phyloP scores from a whole-genome alignment of 2,797 vertebrate genomes.

The Tokudaia tokunoshimensis region DNA sequence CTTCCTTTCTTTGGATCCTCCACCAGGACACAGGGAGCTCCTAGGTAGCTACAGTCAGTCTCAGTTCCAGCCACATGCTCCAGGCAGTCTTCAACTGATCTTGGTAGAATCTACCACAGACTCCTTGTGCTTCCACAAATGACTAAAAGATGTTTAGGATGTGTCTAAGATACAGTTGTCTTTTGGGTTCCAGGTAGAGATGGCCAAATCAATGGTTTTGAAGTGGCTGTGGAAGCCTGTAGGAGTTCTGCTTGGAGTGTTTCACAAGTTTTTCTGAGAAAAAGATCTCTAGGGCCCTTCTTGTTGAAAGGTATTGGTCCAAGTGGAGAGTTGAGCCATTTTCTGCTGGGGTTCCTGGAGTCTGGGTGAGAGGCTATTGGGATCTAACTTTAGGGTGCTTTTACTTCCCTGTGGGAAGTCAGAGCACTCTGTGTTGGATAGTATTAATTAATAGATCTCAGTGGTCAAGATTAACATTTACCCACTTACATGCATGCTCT shows the following conservation, averaged over 20 bases:
- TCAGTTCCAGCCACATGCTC: no score
- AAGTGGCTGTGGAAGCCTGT: fast-evolving
- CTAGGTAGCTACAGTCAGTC: neutral
- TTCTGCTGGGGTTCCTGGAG: neutral
- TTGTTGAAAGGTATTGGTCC: neutral
- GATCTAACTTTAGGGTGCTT: fast-evolving
- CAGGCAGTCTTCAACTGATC: no score
- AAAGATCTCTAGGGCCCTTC: neutral
- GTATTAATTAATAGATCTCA: fast-evolving
- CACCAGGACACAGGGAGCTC: neutral
- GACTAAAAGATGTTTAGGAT: fast-evolving
- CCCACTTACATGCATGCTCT: fast-evolving
- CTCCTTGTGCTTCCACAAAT: no score
- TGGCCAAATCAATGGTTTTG: fast-evolving
- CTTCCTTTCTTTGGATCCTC: neutral
- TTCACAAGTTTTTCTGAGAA: fast-evolving
- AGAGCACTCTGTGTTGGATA: fast-evolving
- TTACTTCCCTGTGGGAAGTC: fast-evolving
- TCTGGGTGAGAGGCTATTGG: neutral
- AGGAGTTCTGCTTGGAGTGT: no score
- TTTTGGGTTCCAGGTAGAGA: neutral
- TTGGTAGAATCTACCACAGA: neutral
- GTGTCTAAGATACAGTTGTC: fast-evolving
- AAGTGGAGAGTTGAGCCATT: neutral
- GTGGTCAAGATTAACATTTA: fast-evolving